phyloP scores from a whole-genome alignment of 2,797 vertebrate species.

The Todus mexicanus region DNA sequence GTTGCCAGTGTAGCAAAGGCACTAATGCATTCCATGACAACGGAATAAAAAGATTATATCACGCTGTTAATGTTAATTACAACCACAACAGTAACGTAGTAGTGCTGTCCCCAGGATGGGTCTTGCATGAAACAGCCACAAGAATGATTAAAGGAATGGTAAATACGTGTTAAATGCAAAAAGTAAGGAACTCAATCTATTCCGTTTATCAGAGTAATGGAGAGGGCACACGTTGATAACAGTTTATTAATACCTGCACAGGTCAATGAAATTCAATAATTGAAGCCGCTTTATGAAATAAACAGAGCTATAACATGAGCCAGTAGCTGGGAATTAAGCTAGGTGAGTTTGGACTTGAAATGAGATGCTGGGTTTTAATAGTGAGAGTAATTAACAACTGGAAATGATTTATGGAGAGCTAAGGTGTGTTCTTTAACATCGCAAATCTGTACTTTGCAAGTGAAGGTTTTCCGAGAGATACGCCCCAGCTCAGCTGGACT shows the following conservation, averaged over 20 bases:
- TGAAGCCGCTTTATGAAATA: not conserved
- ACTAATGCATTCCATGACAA: not conserved
- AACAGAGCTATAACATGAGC: not conserved
- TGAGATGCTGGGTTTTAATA: not conserved
- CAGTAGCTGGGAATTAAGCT: not conserved
- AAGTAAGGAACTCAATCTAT: not conserved
- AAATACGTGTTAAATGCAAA: not conserved
- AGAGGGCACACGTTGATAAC: not conserved
- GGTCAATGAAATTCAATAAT: not conserved
- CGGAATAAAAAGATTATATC: not conserved
- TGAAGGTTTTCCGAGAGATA: not conserved
- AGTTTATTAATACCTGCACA: not conserved
- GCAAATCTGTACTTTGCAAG: not conserved
- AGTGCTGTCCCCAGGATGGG: not conserved
- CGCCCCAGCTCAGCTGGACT: not conserved
- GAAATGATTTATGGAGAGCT: not conserved
- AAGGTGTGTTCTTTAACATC: accelerated
- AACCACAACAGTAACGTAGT: not conserved
- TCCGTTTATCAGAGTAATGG: not conserved
- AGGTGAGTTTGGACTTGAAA: not conserved
- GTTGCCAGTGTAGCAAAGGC: not conserved
- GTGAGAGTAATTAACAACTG: constrained; percentile 13
- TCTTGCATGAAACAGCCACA: not conserved
- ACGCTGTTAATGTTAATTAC: not conserved
- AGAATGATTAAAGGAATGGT: not conserved